A percentile compares a stretch with the other conserved stretches of the same genome.
Conservation (phyloP, 2,888 invertebrate genomes). For the Agriopis aurantiaria region DNA sequence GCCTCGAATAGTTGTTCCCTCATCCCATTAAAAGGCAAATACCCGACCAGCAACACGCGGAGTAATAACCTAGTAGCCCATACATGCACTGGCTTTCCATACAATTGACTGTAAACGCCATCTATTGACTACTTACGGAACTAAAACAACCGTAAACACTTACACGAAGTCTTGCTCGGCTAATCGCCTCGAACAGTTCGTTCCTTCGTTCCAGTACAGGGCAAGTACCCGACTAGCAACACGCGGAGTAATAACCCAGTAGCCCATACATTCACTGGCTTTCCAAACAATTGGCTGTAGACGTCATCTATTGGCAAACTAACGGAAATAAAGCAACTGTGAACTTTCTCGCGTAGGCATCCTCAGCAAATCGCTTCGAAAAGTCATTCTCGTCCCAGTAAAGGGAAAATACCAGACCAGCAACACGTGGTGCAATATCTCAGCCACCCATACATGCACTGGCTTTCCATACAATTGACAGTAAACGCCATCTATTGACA, state of each 20-base stretch:
- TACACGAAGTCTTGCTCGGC: conserved; percentile 93
- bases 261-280: conserved; percentile 99
- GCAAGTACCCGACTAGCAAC: conserved; percentile 96
- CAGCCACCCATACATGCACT: conserved; percentile 99
- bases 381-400: conserved; percentile 96
- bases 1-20: conserved; percentile 96
- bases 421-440: conserved; percentile 96
- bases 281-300: conserved; percentile 93
- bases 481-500: neutral
- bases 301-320: neutral
- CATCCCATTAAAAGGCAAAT: conserved; percentile 97
- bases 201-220: conserved; percentile 97
- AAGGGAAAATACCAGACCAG: conserved; percentile 98
- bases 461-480: conserved; percentile 58
- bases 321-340: neutral
- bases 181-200: conserved; percentile 96
- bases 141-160: conserved; percentile 40
- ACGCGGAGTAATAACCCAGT: conserved; percentile 98
- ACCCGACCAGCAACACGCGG: conserved; percentile 97
- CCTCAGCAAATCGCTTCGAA: conserved; percentile 96
- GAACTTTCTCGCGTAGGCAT: conserved; percentile 88
- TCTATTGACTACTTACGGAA: neutral
- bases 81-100: conserved; percentile 91
- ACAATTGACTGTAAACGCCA: neutral
- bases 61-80: conserved; percentile 99